These are phyloP conservation scores for Cathartes aura DNA, from an alignment of 2,113 vertebrate genomes.

Conservation along the genomic window DNA sequence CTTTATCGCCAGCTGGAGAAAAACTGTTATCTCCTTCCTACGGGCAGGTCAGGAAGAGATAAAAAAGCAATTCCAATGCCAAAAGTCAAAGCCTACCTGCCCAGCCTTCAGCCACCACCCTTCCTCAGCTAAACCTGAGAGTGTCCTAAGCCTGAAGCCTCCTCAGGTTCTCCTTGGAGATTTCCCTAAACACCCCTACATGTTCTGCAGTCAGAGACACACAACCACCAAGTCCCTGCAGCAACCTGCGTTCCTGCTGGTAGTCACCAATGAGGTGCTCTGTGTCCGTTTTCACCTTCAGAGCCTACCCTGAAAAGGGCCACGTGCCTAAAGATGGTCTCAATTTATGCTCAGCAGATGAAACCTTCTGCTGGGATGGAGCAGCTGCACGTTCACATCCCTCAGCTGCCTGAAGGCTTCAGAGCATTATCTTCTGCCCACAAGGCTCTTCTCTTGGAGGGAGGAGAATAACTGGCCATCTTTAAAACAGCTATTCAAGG, in stretches of 20 bases:
- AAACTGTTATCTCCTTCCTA: not conserved
- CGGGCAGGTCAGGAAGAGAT: not conserved
- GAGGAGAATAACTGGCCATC: not conserved
- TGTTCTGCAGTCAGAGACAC: not conserved
- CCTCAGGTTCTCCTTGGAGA: not conserved
- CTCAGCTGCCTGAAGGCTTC: not conserved
- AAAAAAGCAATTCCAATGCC: constrained; percentile 26
- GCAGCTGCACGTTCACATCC: not conserved
- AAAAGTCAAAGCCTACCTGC: not conserved
- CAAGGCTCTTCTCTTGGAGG: not conserved
- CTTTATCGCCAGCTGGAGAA: not conserved
- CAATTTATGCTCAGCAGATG: not conserved
- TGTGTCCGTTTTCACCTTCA: not conserved
- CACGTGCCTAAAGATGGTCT: not conserved
- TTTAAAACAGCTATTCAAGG: not conserved
- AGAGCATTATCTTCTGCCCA: not conserved
- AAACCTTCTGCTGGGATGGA: not conserved
- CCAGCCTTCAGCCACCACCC: not conserved
- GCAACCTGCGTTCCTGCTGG: not conserved
- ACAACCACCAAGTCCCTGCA: not conserved
- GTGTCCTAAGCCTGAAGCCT: not conserved
- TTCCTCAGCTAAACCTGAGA: not conserved
- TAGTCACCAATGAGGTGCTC: not conserved
- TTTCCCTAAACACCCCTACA: not conserved
- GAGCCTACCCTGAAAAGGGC: not conserved